Percentiles rank a stretch among this genome's conserved stretches.
Conservation (phyloP, 2,113 vertebrate species). For the Lontra canadensis region DNA sequence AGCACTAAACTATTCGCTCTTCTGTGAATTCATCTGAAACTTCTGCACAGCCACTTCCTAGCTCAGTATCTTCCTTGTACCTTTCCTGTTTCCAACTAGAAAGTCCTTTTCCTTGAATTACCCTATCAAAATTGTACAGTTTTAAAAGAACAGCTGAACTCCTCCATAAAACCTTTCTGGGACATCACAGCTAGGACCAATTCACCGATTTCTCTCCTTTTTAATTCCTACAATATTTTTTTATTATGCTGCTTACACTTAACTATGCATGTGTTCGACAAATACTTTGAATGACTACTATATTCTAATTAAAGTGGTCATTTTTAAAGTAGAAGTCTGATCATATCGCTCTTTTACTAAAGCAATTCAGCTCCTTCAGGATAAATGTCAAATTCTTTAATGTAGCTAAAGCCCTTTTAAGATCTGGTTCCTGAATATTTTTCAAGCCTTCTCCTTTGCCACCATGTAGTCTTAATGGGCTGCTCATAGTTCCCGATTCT, state of each 20-base stretch:
- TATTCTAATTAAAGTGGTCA: not conserved
- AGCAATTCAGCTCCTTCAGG: not conserved
- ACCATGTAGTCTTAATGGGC: not conserved
- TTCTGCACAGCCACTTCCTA: not conserved
- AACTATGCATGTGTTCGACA: not conserved
- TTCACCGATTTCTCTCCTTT: not conserved
- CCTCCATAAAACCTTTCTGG: not conserved
- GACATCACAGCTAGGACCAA: not conserved
- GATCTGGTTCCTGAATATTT: not conserved
- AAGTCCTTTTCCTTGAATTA: not conserved
- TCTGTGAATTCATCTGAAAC: not conserved
- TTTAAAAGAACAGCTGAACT: not conserved
- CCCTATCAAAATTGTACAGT: not conserved
- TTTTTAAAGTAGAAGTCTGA: slow-evolving; percentile 2
- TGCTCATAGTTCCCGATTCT: not conserved
- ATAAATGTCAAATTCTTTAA: not conserved
- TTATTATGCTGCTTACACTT: not conserved
- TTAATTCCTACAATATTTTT: slow-evolving; percentile 9
- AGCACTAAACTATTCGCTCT: not conserved
- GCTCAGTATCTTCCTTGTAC: not conserved
- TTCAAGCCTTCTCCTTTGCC: not conserved
- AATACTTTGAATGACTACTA: not conserved
- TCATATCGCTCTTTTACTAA: not conserved
- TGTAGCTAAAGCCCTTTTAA: not conserved
- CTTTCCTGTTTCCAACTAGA: not conserved